These are phyloP conservation scores for Ernsta delagoae DNA, from an alignment of 2,888 invertebrate species.

Conservation along the genomic window DNA sequence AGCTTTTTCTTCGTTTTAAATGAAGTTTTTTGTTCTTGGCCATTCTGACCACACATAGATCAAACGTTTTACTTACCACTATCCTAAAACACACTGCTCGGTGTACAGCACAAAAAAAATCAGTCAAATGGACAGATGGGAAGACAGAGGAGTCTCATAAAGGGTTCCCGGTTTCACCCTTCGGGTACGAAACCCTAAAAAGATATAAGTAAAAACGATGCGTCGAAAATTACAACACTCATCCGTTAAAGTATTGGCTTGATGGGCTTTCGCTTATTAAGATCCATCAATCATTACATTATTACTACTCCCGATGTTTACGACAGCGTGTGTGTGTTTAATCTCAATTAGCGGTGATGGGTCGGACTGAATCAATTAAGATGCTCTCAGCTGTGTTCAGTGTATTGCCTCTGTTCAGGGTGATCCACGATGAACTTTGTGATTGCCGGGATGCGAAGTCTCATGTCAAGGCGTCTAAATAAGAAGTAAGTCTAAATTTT, in stretches of 20 bases:
- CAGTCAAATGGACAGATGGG: too few relatives aligned
- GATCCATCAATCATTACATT: conserved; percentile 35
- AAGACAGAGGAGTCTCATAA: too few relatives aligned
- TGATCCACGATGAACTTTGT: background rate
- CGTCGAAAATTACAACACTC: conserved; percentile 12
- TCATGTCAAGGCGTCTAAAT: too few relatives aligned
- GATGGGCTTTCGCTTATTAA: conserved; percentile 30
- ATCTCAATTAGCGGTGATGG: conserved; percentile 29
- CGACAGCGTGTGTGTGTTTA: conserved; percentile 24
- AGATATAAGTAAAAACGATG: background rate
- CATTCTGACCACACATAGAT: too few relatives aligned
- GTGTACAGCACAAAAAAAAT: too few relatives aligned
- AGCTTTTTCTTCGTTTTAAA: too few relatives aligned
- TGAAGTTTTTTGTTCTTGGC: too few relatives aligned
- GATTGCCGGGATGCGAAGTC: too few relatives aligned
- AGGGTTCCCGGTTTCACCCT: too few relatives aligned
- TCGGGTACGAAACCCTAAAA: background rate
- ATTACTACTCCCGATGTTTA: conserved; percentile 30
- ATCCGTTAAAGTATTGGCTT: conserved; percentile 27
- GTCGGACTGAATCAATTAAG: conserved; percentile 3
- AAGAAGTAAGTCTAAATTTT: background rate
- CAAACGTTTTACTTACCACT: too few relatives aligned
- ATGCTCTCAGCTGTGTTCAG: background rate
- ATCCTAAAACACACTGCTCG: too few relatives aligned
- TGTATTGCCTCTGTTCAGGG: background rate